Base-by-base conservation (phyloP, 2,888 invertebrate species). In the Lysandra bellargus region DNA sequence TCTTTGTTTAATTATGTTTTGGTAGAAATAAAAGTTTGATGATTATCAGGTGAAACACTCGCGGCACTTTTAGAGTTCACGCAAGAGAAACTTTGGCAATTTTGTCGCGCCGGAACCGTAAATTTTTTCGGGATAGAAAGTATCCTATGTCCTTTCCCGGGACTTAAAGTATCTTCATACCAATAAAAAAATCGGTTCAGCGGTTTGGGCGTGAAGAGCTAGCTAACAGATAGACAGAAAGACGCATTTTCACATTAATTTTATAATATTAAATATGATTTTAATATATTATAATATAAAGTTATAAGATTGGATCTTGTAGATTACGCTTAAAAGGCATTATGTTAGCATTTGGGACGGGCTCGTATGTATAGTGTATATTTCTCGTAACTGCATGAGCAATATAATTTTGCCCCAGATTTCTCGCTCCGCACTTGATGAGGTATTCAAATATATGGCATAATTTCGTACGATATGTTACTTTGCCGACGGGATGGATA, bases 371-470 rank as follows among this genome's bases (percentile, higher is more conserved):
- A 17, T 57, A 1, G 17, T 57, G 17, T 57, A 33, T 69, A 37
- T 69, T 14, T 69, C 30, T 69, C 33, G 30, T 30, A 64, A 69
- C 33, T 69, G 69, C 49, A 75, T 12, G 44, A 75, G 75, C 12
- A 49, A 49, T 75, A 75, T 30, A 75, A 44, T 75, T 74, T 23
- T 49, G 49, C 12, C 49, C 44, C 49, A 75, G 75, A 23, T 75
- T 49, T 49, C 44, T 44, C 75, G 30, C 53, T 33, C 76, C 7
- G 30, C 76, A 30, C 76, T 76, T 76, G 76, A 76, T 53, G 76
- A 76, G 57, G 30, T 76, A 76, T 76, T 76, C 76, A 76, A 76
- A 76, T 76, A 76, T 57, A 53, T 23, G 30, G 7, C 76, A 17
- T 57, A 76, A 76, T 76, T 57, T 76, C 17, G 33, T 53, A 33